These are phyloP conservation scores for Leucoptera coffeella DNA, from an alignment of 2,888 invertebrate genomes.

Conservation along the genomic window DNA sequence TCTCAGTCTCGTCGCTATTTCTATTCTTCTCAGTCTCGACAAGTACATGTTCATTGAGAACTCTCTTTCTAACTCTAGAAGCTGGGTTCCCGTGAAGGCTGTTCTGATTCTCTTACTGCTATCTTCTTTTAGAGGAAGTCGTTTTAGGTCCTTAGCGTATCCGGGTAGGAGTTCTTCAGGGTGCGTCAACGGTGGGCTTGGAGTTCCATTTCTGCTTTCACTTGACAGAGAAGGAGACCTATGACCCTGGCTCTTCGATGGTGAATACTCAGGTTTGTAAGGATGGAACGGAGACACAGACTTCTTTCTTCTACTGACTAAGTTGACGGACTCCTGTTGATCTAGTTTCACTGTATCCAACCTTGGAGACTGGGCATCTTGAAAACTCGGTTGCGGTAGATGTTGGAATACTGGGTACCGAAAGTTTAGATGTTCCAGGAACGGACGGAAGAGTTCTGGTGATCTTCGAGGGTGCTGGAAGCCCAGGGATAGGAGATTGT, in stretches of 20 bases:
- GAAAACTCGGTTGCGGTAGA: constrained; percentile 18
- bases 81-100: constrained; percentile 86
- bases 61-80: constrained; percentile 82
- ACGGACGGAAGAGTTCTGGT: constrained; percentile 41
- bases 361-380: constrained; percentile 16
- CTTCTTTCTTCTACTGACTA: constrained; percentile 27
- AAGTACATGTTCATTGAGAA: constrained; percentile 88
- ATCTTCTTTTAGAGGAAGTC: constrained; percentile 48
- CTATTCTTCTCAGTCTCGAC: constrained; percentile 81
- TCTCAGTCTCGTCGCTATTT: constrained; percentile 83
- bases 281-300: constrained; percentile 41
- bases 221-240: constrained; percentile 32
- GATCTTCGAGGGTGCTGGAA: constrained; percentile 53
- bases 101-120: constrained; percentile 87
- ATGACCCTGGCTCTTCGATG: constrained; percentile 34
- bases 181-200: constrained; percentile 40
- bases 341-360: too few species aligned
- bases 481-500: constrained; percentile 58
- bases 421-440: constrained; percentile 36
- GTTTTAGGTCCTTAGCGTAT: constrained; percentile 33
- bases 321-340: constrained; percentile 24
- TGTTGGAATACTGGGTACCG: constrained; percentile 36
- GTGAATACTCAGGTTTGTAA: constrained; percentile 26
- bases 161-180: constrained; percentile 39
- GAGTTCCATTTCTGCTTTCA: constrained; percentile 50